Conservation (phyloP, 2,888 invertebrate genomes). For the Psylliodes chrysocephalus region DNA sequence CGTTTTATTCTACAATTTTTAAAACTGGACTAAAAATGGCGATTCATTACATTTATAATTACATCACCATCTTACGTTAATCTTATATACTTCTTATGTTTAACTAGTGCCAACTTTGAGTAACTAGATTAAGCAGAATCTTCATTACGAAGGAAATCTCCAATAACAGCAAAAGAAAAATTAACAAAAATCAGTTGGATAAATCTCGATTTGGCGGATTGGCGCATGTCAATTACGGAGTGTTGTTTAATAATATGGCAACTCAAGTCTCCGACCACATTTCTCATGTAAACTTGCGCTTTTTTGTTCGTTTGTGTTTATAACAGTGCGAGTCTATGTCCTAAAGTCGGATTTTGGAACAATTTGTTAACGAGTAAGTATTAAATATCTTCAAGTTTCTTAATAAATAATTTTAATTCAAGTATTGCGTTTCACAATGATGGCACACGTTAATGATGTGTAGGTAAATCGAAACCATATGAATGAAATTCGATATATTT, state of each 20-base stretch:
- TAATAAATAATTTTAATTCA: slow-evolving; percentile 21
- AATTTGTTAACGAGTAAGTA: slow-evolving; percentile 33
- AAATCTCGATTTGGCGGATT: slow-evolving; percentile 26
- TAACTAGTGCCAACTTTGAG: too few species aligned
- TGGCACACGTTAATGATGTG: slow-evolving; percentile 17
- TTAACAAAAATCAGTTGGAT: not conserved
- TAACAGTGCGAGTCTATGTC: slow-evolving; percentile 41
- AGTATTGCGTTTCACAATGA: slow-evolving; percentile 4
- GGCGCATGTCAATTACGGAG: slow-evolving; percentile 34
- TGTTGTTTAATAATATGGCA: slow-evolving; percentile 50
- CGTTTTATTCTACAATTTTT: too few species aligned
- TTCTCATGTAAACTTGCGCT: slow-evolving; percentile 47
- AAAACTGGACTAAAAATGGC: too few species aligned
- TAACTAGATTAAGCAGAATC: too few species aligned
- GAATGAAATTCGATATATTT: slow-evolving; percentile 6
- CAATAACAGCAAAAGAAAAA: not conserved
- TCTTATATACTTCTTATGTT: too few species aligned
- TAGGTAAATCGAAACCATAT: slow-evolving; percentile 29
- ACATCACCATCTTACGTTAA: too few species aligned
- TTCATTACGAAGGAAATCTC: too few species aligned
- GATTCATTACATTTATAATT: too few species aligned
- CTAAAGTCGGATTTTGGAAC: slow-evolving; percentile 36
- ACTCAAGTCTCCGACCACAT: slow-evolving; percentile 44
- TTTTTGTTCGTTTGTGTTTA: slow-evolving; percentile 41
- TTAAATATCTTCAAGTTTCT: not conserved